Evolutionary conservation across 1,140 invertebrate species (phyloP).

Genomic region (Lycorma delicatula): DNA sequence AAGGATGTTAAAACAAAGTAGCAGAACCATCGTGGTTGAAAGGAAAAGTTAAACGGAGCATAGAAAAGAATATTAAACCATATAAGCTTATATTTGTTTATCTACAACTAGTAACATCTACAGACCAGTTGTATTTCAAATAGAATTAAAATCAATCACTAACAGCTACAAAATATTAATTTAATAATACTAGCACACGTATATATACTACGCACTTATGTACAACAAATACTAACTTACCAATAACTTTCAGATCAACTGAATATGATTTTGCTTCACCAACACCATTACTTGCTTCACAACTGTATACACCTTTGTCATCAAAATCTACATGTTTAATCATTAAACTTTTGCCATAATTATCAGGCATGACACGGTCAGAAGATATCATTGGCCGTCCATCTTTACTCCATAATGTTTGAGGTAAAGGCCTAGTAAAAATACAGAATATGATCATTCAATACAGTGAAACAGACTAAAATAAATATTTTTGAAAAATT

Average conservation of each 20-base stretch:
- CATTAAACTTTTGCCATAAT: slow-evolving; percentile 87
- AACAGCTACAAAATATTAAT: background rate
- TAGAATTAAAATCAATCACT: no score
- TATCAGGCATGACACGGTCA: slow-evolving; percentile 69
- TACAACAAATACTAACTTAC: slow-evolving; percentile 37
- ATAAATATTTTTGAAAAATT: no score
- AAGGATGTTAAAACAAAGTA: no score
- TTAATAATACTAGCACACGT: background rate
- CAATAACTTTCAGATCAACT: slow-evolving; percentile 69
- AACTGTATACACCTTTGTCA: slow-evolving; percentile 81
- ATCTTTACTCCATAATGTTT: slow-evolving; percentile 78
- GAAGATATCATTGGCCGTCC: slow-evolving; percentile 53
- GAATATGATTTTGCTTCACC: slow-evolving; percentile 74
- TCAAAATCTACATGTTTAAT: slow-evolving; percentile 78
- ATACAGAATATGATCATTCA: no score
- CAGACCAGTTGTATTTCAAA: background rate
- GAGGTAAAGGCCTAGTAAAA: slow-evolving; percentile 54
- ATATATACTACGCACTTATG: background rate
- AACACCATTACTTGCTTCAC: slow-evolving; percentile 84
- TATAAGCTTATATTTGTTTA: background rate
- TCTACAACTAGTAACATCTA: background rate
- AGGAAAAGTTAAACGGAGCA: no score
- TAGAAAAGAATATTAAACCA: no score
- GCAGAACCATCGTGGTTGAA: no score
- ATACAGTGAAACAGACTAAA: no score